Base-by-base conservation (phyloP, 2,797 vertebrate species). In the Anisognathus igniventris region DNA sequence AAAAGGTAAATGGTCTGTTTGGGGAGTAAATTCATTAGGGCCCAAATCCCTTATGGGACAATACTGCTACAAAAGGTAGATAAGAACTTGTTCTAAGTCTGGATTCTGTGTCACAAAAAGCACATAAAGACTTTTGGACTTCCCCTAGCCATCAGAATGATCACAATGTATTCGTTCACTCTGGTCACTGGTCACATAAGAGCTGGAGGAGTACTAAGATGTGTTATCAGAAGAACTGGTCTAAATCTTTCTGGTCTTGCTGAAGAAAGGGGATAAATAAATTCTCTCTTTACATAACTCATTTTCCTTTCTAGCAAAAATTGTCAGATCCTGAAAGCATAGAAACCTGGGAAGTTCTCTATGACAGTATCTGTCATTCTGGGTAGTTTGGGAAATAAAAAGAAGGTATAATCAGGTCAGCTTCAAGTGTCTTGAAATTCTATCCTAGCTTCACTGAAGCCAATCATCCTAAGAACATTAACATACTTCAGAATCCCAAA, bases 401-500 rank as follows among this genome's bases (percentile, higher is more conserved):
- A 54, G 37, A 72, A 88, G 11, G 24, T 42, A 86, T 94, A 86
- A 91, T 82, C 57, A 86, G 83, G 80, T 93, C 83, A 77, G 24
- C 53, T 82, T 87, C n/a, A 78, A 78, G 51, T 60, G 62, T 37
- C 48, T 70, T 73, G 40, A 92, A 88, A 73, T 89, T 81, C 54
- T 71, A 61, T 67, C 53, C 64, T 37, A 78, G 15, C 30, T 88
- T 33, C 65, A 47, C 13, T 87, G 18, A 89, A 93, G n/a, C 14
- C n/a, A 84, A 31, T 81, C 77, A 92, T 35, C 28, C 24, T 58
- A 78, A 78, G 76, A 93, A 79, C 54, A 82, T 87, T 82, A 87
- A 74, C 53, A 71, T 50, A 65, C 40, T 90, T 87, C 50, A 92
- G 47, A 93, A 92, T 94, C 84, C 81, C 89, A 93, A 84, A 91